phyloP scores from a whole-genome alignment of 2,113 vertebrate species.

The Melanostigma gelatinosum region DNA sequence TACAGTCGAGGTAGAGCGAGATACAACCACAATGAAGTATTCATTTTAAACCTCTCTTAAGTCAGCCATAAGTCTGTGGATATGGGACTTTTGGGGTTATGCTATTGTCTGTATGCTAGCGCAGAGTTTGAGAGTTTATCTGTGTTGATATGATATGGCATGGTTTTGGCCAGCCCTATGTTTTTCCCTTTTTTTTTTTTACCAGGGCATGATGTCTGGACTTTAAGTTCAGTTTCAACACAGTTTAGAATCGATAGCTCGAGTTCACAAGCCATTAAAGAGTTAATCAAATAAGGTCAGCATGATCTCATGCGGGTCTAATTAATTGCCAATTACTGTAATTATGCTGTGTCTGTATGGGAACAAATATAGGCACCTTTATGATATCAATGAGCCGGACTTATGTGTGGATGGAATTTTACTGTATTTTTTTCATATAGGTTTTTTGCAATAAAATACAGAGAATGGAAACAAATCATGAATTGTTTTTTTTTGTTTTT shows the following conservation, averaged over 20 bases:
- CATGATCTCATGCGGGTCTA: slow-evolving; percentile 70
- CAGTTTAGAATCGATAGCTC: slow-evolving; percentile 70
- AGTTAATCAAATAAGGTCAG: slow-evolving; percentile 79
- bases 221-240: slow-evolving; percentile 64
- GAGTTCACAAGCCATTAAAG: slow-evolving; percentile 74
- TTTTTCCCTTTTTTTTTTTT: not conserved
- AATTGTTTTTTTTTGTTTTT: not conserved
- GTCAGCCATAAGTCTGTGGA: slow-evolving; percentile 71
- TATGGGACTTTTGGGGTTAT: not conserved
- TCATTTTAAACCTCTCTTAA: slow-evolving; percentile 89
- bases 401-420: slow-evolving; percentile 1
- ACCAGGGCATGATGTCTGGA: slow-evolving; percentile 54
- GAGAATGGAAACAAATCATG: not conserved
- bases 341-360: slow-evolving; percentile 42
- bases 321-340: slow-evolving; percentile 78
- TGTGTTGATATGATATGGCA: not conserved
- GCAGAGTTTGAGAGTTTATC: not conserved
- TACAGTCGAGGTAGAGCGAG: slow-evolving; percentile 86
- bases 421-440: not conserved
- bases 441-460: not conserved
- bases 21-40: slow-evolving; percentile 92
- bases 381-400: not conserved
- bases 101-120: not conserved
- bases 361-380: slow-evolving; percentile 4
- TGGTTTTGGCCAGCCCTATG: slow-evolving; percentile 2